Base-by-base conservation (phyloP, 2,888 invertebrate species). In the Oeneis ivallda region DNA sequence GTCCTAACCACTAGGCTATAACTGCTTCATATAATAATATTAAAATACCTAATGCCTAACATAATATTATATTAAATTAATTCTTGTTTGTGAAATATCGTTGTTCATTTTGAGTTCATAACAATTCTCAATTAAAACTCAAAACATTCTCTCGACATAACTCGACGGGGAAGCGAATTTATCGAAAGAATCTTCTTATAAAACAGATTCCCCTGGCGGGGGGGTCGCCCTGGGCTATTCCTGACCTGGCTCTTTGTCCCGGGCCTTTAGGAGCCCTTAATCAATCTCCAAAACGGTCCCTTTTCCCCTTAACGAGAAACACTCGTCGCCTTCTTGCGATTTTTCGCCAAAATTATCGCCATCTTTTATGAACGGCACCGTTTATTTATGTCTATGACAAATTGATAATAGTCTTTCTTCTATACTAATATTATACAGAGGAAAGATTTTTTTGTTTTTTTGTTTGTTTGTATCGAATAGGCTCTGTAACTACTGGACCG, bases 291-390 rank as follows among this genome's bases (percentile, higher is more conserved):
- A 74, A 80, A 75, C 73, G 73, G 73, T 69, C 67, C 74, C 76
- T 77, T 78, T 81, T 80, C 77, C 78, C 79, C 78, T 79, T 79
- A 82, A 80, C 79, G 77, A 78, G 77, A 72, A 79, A 79, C 81
- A 79, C 79, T 82, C 78, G 77, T 74, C 74, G 75, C 70, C 71
- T 72, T 70, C 70, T 71, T 66, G 56, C 59, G 64, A 52, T 37
- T 47, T 64, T 62, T 53, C 26, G 37, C 26, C 43, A 43, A 58
- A 53, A 39, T 61, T 62, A 66, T 62, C 57, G 57, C 34, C 49
- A 57, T 57, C 58, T 50, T 62, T 58, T 47, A 47, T 17, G 13
- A 45, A 32, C 4, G 32, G 15, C 11, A 0, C 19, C n/a, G 15
- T 58, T 26, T 17, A 19, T 54, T 39, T 41, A 19, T 56, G 17